Evolutionary conservation across 2,888 invertebrate genomes (phyloP), one percentile per base, ranked within the genome.

Genomic region (Eupithecia vulgata): DNA sequence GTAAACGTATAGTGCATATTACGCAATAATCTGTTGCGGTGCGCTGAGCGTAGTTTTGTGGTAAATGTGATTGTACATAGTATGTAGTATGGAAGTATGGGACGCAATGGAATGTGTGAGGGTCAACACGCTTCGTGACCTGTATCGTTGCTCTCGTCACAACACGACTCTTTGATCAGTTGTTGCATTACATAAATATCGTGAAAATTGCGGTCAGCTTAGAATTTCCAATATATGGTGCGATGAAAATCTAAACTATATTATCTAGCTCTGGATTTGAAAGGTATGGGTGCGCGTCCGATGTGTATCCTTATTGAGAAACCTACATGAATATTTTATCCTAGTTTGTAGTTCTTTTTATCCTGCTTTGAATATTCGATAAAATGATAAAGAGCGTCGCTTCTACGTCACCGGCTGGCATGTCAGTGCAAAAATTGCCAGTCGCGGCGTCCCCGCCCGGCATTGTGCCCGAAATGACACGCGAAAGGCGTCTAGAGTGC

Each of bases 401-500:
- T 79, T 70, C 62, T 75, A 69, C 66, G 67, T 78, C 77, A 76
- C 76, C 64, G 74, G 79, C 81, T 85, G 88, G 82, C 85, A 85
- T 88, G 89, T 90, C 85, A 86, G 84, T 85, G 88, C 86, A 90
- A 90, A 92, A 91, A 91, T 91, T 88, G 88, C 88, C 86, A 86
- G 84, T 81, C 86, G 84, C 79, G 81, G 84, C 85, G 86, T 85
- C 85, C 89, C 82, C 80, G 82, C 82, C 84, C 87, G 86, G 90
- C 85, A 93, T 94, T 94, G 93, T 94, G 88, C 92, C 91, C 90
- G 88, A 92, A 92, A 92, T 94, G 94, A 94, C 94, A 94, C 90
- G 90, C 93, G 93, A 93, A 93, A 93, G 91, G 92, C 92, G 91
- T 89, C 87, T 90, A 92, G 92, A 90, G 93, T 86, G 88, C 85